Conservation (phyloP, 2,888 invertebrate genomes). For the Falcaria lacertinaria region DNA sequence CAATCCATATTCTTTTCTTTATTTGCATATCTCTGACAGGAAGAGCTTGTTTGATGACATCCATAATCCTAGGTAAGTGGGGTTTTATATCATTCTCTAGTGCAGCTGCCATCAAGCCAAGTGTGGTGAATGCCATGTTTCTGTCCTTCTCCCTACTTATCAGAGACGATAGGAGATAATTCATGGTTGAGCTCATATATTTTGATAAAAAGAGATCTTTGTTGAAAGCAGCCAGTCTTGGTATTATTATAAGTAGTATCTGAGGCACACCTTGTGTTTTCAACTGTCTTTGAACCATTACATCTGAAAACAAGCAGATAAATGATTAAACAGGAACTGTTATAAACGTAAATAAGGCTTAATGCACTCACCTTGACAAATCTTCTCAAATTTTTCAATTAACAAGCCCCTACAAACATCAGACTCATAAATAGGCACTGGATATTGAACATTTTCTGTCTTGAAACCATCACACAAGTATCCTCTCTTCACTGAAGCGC, state of each 20-base stretch:
- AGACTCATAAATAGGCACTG: slow-evolving; percentile 88
- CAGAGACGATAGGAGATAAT: slow-evolving; percentile 87
- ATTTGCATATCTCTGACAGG: slow-evolving; percentile 88
- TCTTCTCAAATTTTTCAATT: slow-evolving; percentile 88
- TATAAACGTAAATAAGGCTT: background rate
- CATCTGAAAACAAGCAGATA: slow-evolving; percentile 71
- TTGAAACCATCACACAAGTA: slow-evolving; percentile 70
- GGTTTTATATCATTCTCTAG: slow-evolving; percentile 89
- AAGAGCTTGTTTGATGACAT: slow-evolving; percentile 86
- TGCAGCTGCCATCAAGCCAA: slow-evolving; percentile 94
- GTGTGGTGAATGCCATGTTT: slow-evolving; percentile 92
- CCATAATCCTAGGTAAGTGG: slow-evolving; percentile 92
- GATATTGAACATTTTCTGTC: slow-evolving; percentile 73
- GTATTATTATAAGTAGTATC: slow-evolving; percentile 91
- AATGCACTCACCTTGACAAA: slow-evolving; percentile 78
- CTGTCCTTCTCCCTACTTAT: slow-evolving; percentile 91
- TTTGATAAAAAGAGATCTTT: slow-evolving; percentile 87
- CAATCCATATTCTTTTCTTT: slow-evolving; percentile 86
- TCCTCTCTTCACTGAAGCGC: slow-evolving; percentile 78
- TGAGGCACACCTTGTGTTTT: slow-evolving; percentile 92
- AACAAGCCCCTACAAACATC: slow-evolving; percentile 91
- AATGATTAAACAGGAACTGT: slow-evolving; percentile 2
- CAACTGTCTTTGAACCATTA: slow-evolving; percentile 87
- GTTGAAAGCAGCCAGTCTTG: slow-evolving; percentile 96
- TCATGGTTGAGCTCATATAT: slow-evolving; percentile 87